Evolutionary conservation across 2,797 vertebrate genomes (phyloP).

Genomic region (Neostethus bicornis): DNA sequence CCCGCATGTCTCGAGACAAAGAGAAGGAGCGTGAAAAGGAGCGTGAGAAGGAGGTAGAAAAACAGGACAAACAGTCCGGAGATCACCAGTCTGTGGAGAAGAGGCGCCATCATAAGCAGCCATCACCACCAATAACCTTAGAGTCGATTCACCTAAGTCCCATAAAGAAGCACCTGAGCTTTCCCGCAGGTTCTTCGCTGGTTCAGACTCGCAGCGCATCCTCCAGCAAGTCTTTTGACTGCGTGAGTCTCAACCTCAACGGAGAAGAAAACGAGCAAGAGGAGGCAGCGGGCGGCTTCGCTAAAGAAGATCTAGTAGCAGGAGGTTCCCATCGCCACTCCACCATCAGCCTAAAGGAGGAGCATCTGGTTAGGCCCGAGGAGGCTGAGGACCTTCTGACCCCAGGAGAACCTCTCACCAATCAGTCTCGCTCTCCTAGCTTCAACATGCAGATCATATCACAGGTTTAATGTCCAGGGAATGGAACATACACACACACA

Average conservation of each 20-base stretch:
- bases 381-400: constrained; percentile 90
- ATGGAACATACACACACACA: constrained; percentile 26
- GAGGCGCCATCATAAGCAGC: constrained; percentile 77
- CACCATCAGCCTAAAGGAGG: constrained; percentile 94
- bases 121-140: constrained; percentile 78
- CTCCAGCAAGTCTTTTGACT: constrained; percentile 97
- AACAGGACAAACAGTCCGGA: constrained; percentile 71
- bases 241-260: constrained; percentile 87
- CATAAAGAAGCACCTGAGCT: constrained; percentile 93
- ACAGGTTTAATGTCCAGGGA: constrained; percentile 85
- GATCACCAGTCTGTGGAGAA: constrained; percentile 60
- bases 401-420: constrained; percentile 89
- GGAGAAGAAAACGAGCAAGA: constrained; percentile 50
- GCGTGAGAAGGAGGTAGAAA: constrained; percentile 69
- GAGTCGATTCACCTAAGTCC: constrained; percentile 89
- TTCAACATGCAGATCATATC: constrained; percentile 99
- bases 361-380: constrained; percentile 87
- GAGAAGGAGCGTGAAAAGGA: constrained; percentile 70
- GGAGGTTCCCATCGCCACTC: constrained; percentile 89
- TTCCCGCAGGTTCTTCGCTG: constrained; percentile 82
- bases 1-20: constrained; percentile 75
- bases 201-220: constrained; percentile 95
- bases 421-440: constrained; percentile 97
- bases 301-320: constrained; percentile 59
- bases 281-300: constrained; percentile 39